These are phyloP conservation scores for Hyla sarda DNA, from an alignment of 2,113 vertebrate genomes.

Conservation along the genomic window DNA sequence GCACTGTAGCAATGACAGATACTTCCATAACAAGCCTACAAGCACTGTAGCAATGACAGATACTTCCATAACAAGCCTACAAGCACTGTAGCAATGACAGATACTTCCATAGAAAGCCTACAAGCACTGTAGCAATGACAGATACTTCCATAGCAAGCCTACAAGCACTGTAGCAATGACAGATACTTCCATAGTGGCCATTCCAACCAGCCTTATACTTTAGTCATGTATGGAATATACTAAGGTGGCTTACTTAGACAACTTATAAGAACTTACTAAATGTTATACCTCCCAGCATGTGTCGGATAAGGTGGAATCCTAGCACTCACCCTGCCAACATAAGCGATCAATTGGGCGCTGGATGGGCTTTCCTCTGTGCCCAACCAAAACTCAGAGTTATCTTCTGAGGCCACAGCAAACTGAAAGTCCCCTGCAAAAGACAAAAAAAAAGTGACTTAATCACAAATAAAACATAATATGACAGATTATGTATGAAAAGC, in stretches of 20 bases:
- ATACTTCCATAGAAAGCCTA: too few relatives aligned
- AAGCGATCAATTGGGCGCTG: constrained; percentile 85
- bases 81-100: too few relatives aligned
- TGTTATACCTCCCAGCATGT: neutral
- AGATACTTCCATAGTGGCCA: neutral
- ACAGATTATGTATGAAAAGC: neutral
- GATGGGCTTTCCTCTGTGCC: constrained; percentile 88
- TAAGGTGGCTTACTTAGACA: too few relatives aligned
- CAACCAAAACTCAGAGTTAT: constrained; percentile 98
- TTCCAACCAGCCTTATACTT: too few relatives aligned
- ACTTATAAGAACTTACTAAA: too few relatives aligned
- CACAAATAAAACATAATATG: too few relatives aligned
- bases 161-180: neutral
- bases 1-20: too few relatives aligned
- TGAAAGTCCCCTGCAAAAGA: constrained; percentile 87
- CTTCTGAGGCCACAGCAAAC: constrained; percentile 95
- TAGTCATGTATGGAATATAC: neutral
- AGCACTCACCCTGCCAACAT: constrained; percentile 86
- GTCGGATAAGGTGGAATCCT: neutral
- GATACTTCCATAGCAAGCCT: neutral
- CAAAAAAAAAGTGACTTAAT: neutral
- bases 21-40: too few relatives aligned
- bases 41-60: too few relatives aligned
- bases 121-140: too few relatives aligned
- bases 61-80: too few relatives aligned